phyloP scores from a whole-genome alignment of 2,888 invertebrate species.

The Dasysyrphus albostriatus region DNA sequence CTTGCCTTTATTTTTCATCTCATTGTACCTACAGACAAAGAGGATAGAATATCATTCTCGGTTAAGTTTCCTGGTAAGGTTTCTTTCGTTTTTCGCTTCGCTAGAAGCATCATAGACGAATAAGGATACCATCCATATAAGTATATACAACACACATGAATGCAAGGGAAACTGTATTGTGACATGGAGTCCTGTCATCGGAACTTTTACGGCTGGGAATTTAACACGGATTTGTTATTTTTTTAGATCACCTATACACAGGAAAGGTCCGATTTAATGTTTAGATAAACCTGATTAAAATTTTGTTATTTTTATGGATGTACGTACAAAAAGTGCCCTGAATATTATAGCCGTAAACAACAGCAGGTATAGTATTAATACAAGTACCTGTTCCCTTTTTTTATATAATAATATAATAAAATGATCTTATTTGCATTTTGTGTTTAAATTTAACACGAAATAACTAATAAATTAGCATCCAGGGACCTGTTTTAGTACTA shows the following conservation, averaged over 20 bases:
- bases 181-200: constrained; percentile 59
- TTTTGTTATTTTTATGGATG: constrained; percentile 11
- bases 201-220: constrained; percentile 48
- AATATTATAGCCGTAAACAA: neutral
- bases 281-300: constrained; percentile 73
- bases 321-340: neutral
- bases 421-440: constrained; percentile 13
- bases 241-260: constrained; percentile 19
- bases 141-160: constrained; percentile 7
- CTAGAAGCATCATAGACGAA: constrained; percentile 37
- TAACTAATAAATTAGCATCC: neutral
- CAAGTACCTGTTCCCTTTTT: neutral
- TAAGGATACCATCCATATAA: constrained; percentile 18
- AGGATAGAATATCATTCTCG: constrained; percentile 48
- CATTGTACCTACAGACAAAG: constrained; percentile 46
- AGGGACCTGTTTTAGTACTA: neutral
- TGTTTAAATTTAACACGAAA: neutral
- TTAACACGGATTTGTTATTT: constrained; percentile 57
- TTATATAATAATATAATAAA: neutral
- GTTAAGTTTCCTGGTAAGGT: constrained; percentile 19
- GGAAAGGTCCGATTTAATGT: constrained; percentile 71
- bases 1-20: constrained; percentile 58
- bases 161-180: constrained; percentile 22
- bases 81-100: constrained; percentile 11
- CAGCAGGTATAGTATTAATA: neutral